Evolutionary conservation across 2,113 vertebrate species (phyloP).

Genomic region (Tupaia chinensis): DNA sequence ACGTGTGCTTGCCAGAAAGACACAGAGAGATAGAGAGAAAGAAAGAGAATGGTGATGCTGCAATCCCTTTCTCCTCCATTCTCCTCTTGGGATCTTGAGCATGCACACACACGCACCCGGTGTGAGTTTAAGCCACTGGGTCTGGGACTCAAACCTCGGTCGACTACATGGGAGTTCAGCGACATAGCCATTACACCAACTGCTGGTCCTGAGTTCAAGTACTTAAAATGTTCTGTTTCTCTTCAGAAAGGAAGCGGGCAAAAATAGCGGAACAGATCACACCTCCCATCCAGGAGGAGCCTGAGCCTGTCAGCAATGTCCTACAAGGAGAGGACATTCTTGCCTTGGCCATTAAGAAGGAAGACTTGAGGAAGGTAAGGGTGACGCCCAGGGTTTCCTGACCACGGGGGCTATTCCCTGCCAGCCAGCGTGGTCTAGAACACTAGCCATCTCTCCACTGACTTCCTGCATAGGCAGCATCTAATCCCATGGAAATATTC

Average conservation of each 20-base stretch:
- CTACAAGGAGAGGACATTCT: slow-evolving; percentile 87
- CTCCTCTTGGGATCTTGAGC: no score
- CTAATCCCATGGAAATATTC: neutral
- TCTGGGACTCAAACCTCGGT: no score
- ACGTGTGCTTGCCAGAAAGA: neutral
- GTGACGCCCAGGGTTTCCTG: neutral
- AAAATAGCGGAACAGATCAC: slow-evolving; percentile 74
- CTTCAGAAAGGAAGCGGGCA: slow-evolving; percentile 87
- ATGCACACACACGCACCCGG: no score
- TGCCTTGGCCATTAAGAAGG: slow-evolving; percentile 85
- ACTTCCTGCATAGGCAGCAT: neutral
- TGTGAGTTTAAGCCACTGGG: no score
- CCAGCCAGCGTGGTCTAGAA: neutral
- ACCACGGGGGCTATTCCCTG: neutral
- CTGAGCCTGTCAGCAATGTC: slow-evolving; percentile 62
- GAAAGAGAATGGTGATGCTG: no score
- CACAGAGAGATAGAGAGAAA: no score
- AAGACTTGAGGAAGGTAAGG: slow-evolving; percentile 89
- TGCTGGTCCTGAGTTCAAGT: neutral
- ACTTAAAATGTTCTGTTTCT: slow-evolving; percentile 48
- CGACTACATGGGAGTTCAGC: no score
- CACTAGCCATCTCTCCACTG: neutral
- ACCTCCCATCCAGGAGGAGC: slow-evolving; percentile 80
- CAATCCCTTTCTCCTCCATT: no score
- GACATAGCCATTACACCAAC: no score